Percentiles rank a stretch among this genome's conserved stretches.
These are phyloP conservation scores for Lasioglossum albipes DNA, from an alignment of 1,140 invertebrate genomes.

Conservation along the genomic window DNA sequence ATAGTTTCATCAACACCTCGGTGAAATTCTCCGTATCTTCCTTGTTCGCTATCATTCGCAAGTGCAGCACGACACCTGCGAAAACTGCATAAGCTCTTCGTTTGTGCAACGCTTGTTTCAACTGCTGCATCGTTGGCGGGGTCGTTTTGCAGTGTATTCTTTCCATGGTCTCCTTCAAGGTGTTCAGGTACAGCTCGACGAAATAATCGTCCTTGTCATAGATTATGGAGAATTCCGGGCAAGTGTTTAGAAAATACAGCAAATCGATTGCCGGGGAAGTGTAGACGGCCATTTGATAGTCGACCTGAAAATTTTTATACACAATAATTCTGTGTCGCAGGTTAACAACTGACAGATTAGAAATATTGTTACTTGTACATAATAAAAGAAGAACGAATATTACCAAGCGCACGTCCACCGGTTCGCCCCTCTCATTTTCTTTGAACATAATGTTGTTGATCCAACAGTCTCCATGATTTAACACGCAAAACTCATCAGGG, in stretches of 20 bases:
- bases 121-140: slow-evolving; percentile 51
- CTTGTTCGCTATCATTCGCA: slow-evolving; percentile 58
- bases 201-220: slow-evolving; percentile 54
- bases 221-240: slow-evolving; percentile 61
- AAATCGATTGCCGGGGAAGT: slow-evolving; percentile 78
- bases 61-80: slow-evolving; percentile 49
- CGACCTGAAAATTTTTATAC: slow-evolving; percentile 16
- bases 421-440: slow-evolving; percentile 48
- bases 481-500: slow-evolving; percentile 61
- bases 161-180: slow-evolving; percentile 46
- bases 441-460: slow-evolving; percentile 70
- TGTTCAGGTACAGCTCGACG: slow-evolving; percentile 50
- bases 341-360: too few relatives aligned
- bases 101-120: slow-evolving; percentile 55
- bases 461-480: slow-evolving; percentile 74
- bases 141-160: slow-evolving; percentile 44
- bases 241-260: slow-evolving; percentile 77
- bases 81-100: slow-evolving; percentile 55
- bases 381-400: neutral
- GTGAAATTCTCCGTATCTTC: slow-evolving; percentile 52
- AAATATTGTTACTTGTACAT: too few relatives aligned
- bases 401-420: slow-evolving; percentile 55
- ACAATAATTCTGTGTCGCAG: too few relatives aligned
- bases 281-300: slow-evolving; percentile 77
- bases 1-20: neutral